phyloP scores from a whole-genome alignment of 2,888 invertebrate genomes.

The Deilephila elpenor region DNA sequence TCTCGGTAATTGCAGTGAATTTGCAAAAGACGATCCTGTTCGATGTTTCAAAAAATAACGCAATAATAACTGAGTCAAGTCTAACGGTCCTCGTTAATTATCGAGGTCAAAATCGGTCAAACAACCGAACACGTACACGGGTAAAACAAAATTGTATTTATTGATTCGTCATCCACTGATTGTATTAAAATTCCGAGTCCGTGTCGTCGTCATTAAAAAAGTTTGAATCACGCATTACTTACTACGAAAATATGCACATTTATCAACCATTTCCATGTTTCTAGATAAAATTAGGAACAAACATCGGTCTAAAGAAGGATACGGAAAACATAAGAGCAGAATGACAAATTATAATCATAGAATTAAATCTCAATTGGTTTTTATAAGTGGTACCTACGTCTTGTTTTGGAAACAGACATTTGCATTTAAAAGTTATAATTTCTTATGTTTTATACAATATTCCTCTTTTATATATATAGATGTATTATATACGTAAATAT shows the following conservation, averaged over 20 bases:
- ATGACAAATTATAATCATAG: neutral
- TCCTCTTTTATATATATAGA: no score
- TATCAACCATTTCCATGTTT: neutral
- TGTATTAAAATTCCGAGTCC: slow-evolving; percentile 12
- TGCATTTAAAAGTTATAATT: neutral
- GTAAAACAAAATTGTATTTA: slow-evolving; percentile 65
- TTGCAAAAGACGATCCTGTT: slow-evolving; percentile 54
- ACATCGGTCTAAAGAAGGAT: neutral
- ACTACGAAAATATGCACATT: neutral
- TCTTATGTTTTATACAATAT: no score
- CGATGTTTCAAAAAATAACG: slow-evolving; percentile 72
- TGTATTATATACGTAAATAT: no score
- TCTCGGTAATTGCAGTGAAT: slow-evolving; percentile 57
- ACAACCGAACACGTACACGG: slow-evolving; percentile 60
- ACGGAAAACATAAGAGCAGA: neutral
- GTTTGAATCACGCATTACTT: slow-evolving; percentile 6
- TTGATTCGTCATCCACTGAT: slow-evolving; percentile 64
- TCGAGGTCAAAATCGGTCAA: slow-evolving; percentile 77
- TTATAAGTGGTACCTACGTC: neutral
- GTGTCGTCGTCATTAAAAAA: neutral
- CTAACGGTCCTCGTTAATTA: slow-evolving; percentile 82
- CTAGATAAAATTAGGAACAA: slow-evolving; percentile 4
- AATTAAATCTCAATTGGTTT: neutral
- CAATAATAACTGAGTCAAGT: slow-evolving; percentile 76
- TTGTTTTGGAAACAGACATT: neutral